Percentiles rank a stretch among this genome's conserved stretches.
Conservation (phyloP, 1,140 invertebrate genomes). For the Chironomus striatipennis region DNA sequence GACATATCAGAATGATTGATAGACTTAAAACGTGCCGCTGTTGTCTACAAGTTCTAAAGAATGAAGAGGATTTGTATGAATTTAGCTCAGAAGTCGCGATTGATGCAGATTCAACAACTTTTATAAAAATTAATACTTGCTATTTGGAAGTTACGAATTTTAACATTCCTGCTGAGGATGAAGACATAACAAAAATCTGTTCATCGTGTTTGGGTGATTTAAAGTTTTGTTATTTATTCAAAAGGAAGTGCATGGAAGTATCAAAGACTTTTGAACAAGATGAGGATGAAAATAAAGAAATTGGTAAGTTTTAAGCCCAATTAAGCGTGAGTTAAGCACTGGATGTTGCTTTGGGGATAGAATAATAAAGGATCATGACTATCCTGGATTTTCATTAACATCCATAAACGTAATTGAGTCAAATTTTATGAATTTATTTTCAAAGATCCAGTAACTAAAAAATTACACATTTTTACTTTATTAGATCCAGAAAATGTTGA, state of each 20-base stretch:
- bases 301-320: neutral
- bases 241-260: neutral
- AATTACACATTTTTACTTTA: too few species aligned
- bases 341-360: too few species aligned
- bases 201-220: neutral
- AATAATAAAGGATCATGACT: too few species aligned
- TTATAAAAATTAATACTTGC: neutral
- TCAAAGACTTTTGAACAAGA: neutral
- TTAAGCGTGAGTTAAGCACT: neutral
- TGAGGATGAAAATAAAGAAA: neutral
- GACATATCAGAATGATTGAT: neutral
- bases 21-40: neutral
- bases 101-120: neutral
- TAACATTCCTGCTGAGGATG: neutral
- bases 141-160: neutral
- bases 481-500: too few species aligned
- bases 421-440: too few species aligned
- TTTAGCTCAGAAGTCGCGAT: neutral
- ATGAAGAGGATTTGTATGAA: constrained; percentile 10
- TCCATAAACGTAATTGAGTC: too few species aligned
- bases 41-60: neutral
- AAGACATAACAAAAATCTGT: neutral
- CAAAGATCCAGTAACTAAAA: too few species aligned
- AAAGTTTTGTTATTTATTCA: neutral
- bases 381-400: too few species aligned